A percentile compares a stretch with the other conserved stretches of the same genome.
Conservation (phyloP, 2,113 vertebrate genomes). For the Lepidothrix coronata region DNA sequence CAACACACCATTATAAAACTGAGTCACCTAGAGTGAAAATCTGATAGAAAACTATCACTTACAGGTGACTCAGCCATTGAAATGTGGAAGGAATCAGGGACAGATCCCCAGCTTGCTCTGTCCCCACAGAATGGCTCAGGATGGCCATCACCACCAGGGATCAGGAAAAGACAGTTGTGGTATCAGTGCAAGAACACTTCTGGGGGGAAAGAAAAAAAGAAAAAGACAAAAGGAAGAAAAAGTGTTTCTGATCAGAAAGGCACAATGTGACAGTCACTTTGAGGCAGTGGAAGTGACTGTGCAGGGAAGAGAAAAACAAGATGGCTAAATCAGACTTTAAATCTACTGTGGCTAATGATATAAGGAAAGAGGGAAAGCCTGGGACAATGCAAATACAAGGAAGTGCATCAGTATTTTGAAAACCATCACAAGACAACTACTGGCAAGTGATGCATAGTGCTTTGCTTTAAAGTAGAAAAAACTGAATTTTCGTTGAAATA, state of each 20-base stretch:
- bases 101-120: neutral
- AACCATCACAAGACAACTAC: neutral
- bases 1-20: neutral
- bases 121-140: neutral
- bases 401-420: neutral
- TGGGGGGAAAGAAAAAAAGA: neutral
- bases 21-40: neutral
- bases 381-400: neutral
- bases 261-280: neutral
- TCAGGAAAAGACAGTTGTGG: neutral
- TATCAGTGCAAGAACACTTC: fast-evolving
- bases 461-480: neutral
- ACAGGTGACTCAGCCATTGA: neutral
- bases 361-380: neutral
- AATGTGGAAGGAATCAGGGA: neutral
- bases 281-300: neutral
- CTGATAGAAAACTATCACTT: neutral
- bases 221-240: neutral
- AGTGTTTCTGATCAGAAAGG: neutral
- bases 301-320: neutral
- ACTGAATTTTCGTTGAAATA: neutral
- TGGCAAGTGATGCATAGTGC: neutral
- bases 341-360: neutral
- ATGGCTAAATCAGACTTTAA: neutral
- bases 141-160: neutral